Evolutionary conservation across 2,113 vertebrate species (phyloP).

Genomic region (Notiomystis cincta): DNA sequence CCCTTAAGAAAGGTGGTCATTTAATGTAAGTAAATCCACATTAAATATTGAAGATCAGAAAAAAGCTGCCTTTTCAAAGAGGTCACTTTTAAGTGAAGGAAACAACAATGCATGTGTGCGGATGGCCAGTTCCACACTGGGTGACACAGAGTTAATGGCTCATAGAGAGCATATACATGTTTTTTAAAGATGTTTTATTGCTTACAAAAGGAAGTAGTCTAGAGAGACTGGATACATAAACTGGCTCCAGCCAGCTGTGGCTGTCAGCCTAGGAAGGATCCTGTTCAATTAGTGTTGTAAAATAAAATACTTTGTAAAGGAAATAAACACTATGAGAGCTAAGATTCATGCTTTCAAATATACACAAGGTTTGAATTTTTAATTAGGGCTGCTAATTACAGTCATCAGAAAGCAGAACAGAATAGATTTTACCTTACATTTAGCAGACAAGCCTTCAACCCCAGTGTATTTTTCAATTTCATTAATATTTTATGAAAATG

Average conservation of each 20-base stretch:
- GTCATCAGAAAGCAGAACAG: slow-evolving; percentile 98
- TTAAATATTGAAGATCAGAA: slow-evolving; percentile 82
- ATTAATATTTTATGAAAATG: slow-evolving; percentile 99
- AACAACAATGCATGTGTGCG: slow-evolving; percentile 63
- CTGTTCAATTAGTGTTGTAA: slow-evolving; percentile 90
- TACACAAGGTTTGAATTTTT: slow-evolving; percentile 99
- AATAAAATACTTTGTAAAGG: slow-evolving; percentile 99
- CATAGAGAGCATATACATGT: slow-evolving; percentile 80
- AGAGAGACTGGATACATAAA: slow-evolving; percentile 83
- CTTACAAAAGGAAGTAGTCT: slow-evolving; percentile 82
- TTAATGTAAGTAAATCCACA: slow-evolving; percentile 84
- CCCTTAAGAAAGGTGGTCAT: slow-evolving; percentile 77
- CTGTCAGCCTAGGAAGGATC: slow-evolving; percentile 80
- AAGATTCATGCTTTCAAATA: slow-evolving; percentile 99
- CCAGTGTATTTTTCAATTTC: slow-evolving; percentile 98
- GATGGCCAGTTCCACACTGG: slow-evolving; percentile 68
- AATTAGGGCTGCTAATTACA: slow-evolving; percentile 99
- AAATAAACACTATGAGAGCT: slow-evolving; percentile 92
- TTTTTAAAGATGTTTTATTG: slow-evolving; percentile 87
- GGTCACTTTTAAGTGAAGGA: slow-evolving; percentile 80
- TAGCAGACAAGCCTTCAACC: slow-evolving; percentile 91
- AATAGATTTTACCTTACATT: slow-evolving; percentile 97
- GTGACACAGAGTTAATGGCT: slow-evolving; percentile 82
- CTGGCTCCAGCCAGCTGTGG: slow-evolving; percentile 82
- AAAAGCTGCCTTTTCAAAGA: slow-evolving; percentile 76